Conservation (phyloP, 2,888 invertebrate species). For the Pollenia griseotomentosa region DNA sequence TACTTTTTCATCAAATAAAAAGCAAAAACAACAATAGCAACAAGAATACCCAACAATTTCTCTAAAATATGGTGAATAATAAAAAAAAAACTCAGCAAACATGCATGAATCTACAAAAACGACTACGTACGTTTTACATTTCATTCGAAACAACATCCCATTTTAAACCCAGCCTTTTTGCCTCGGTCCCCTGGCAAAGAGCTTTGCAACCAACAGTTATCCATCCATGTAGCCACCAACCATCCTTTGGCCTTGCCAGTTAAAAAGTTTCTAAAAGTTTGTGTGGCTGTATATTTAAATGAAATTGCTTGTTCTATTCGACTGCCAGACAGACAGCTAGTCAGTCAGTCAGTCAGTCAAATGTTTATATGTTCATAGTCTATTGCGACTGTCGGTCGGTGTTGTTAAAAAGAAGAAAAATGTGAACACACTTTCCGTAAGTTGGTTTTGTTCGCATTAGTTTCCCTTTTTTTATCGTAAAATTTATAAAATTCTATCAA, state of each 20-base stretch:
- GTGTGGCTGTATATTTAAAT: slow-evolving; percentile 40
- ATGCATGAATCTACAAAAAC: slow-evolving; percentile 35
- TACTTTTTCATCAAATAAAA: slow-evolving; percentile 53
- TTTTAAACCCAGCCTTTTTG: slow-evolving; percentile 7
- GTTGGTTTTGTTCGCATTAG: slow-evolving; percentile 66
- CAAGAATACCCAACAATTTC: slow-evolving; percentile 43
- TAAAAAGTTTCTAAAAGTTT: slow-evolving; percentile 56
- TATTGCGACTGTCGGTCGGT: slow-evolving; percentile 49
- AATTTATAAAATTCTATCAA: slow-evolving; percentile 67
- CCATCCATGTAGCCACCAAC: slow-evolving; percentile 25
- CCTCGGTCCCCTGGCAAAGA: slow-evolving; percentile 25
- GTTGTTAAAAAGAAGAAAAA: slow-evolving; percentile 46
- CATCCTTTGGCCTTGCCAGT: slow-evolving; percentile 73
- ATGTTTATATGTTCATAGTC: slow-evolving; percentile 12
- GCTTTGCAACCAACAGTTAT: slow-evolving; percentile 36
- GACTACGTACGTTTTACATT: slow-evolving; percentile 50
- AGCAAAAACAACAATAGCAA: slow-evolving; percentile 18
- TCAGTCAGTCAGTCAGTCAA: not conserved
- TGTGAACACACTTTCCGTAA: not conserved
- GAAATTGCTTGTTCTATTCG: slow-evolving; percentile 42
- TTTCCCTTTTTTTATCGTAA: slow-evolving; percentile 60
- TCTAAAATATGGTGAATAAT: slow-evolving; percentile 43
- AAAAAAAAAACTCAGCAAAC: not conserved
- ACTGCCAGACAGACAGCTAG: not conserved
- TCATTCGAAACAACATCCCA: slow-evolving; percentile 57